Conservation (phyloP, 2,113 vertebrate species). For the Nettapus auritus region DNA sequence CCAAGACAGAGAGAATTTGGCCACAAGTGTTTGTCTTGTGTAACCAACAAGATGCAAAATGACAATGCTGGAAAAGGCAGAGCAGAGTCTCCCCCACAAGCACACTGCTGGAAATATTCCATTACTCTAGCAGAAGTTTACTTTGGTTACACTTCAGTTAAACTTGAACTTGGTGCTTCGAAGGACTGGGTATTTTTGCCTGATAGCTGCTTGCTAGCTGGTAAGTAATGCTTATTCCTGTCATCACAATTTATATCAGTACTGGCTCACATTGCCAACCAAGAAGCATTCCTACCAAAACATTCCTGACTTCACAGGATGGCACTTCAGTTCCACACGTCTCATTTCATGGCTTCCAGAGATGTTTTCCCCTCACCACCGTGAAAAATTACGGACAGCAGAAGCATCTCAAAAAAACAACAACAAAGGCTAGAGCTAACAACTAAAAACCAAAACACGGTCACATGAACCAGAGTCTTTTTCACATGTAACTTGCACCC, state of each 20-base stretch:
- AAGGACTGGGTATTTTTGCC: not conserved
- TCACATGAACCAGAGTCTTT: not conserved
- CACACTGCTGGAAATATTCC: fast-evolving
- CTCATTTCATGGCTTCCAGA: not conserved
- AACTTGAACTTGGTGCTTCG: not conserved
- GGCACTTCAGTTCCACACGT: not conserved
- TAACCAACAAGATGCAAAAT: not conserved
- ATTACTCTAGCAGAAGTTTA: not conserved
- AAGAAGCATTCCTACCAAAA: not conserved
- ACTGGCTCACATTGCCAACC: not conserved
- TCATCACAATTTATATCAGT: not conserved
- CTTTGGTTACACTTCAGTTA: not conserved
- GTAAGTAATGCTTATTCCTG: not conserved
- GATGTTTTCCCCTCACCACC: not conserved
- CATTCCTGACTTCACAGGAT: not conserved
- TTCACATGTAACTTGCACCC: not conserved
- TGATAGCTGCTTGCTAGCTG: not conserved
- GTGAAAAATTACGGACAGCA: not conserved
- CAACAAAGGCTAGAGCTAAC: not conserved
- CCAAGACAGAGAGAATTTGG: not conserved
- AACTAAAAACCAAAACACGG: not conserved
- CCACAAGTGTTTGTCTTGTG: not conserved
- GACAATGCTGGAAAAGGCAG: not conserved
- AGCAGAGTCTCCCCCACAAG: not conserved
- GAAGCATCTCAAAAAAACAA: not conserved